Base-by-base conservation (phyloP, 2,888 invertebrate species). In the Trachelus stipa region DNA sequence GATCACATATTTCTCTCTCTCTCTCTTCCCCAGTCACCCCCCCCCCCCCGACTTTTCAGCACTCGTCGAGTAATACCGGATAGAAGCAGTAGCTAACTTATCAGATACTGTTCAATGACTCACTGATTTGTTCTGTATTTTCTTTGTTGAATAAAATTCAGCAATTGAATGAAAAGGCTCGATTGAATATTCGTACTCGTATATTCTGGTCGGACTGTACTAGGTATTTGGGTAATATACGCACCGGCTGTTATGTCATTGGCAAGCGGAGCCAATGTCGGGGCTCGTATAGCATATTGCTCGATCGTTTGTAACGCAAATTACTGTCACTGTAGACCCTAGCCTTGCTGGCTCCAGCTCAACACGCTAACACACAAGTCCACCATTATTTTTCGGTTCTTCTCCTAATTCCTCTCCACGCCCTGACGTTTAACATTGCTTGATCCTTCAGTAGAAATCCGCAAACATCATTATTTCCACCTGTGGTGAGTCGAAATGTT, bases 181-280 rank as follows among this genome's bases (percentile, higher is more conserved):
- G 15, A 15, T 23, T 56, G 23, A 56, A 56, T 56, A 9, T 56
- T 56, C 40, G 40, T 56, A 56, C 6, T 56, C 40, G 40, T 2
- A 23, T 56, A 56, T 56, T 6, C 40, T 56, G 6, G 23, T 56
- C 40, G 40, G 40, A 56, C 40, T 56, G 40, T 56, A 56, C 40
- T 56, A 23, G 40, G 23, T 23, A 56, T 56, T 56, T 56, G 40
- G 40, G 40, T 56, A 56, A 71, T 71, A 33, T 33, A 71, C 71
- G 71, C 31, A 71, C 71, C 71, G 33, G 71, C 71, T 71, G 71
- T 71, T 71, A 33, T 71, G 71, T 71, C 71, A 71, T 71, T 71
- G 31, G 71, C 71, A 71, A 56, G 40, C 40, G 23, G 40, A 23
- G 40, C 40, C 40, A 56, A 15, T 56, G 71, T 71, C 31, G 31